A percentile compares a stretch with the other conserved stretches of the same genome.
Conservation (phyloP, 2,113 vertebrate genomes). For the Dicerorhinus sumatrensis region DNA sequence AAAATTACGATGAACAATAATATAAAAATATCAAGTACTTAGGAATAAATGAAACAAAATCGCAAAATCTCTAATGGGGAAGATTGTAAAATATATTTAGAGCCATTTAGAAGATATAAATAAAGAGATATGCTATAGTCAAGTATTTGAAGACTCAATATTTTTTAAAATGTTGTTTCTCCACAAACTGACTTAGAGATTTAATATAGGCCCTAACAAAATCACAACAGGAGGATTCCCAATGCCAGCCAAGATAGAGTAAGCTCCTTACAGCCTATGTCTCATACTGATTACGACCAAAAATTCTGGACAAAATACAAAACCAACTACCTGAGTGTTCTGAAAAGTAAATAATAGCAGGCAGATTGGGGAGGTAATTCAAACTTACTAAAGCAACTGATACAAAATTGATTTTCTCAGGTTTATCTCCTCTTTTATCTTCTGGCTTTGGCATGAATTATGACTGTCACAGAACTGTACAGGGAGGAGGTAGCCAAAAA, state of each 20-base stretch:
- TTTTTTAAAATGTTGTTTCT: neutral
- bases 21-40: neutral
- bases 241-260: neutral
- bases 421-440: neutral
- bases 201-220: neutral
- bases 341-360: neutral
- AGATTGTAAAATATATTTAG: neutral
- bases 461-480: neutral
- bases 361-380: neutral
- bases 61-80: neutral
- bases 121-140: neutral
- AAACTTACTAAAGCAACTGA: neutral
- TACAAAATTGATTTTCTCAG: neutral
- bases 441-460: neutral
- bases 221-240: neutral
- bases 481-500: neutral
- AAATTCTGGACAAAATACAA: neutral
- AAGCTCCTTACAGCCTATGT: neutral
- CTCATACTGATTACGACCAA: neutral
- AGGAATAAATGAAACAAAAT: neutral
- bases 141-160: neutral
- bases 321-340: neutral
- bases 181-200: neutral
- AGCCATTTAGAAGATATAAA: neutral
- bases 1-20: neutral